A percentile compares a stretch with the other conserved stretches of the same genome.
Evolutionary conservation across 2,888 invertebrate genomes (phyloP).

Genomic region (Cryptocheilus praepositus): DNA sequence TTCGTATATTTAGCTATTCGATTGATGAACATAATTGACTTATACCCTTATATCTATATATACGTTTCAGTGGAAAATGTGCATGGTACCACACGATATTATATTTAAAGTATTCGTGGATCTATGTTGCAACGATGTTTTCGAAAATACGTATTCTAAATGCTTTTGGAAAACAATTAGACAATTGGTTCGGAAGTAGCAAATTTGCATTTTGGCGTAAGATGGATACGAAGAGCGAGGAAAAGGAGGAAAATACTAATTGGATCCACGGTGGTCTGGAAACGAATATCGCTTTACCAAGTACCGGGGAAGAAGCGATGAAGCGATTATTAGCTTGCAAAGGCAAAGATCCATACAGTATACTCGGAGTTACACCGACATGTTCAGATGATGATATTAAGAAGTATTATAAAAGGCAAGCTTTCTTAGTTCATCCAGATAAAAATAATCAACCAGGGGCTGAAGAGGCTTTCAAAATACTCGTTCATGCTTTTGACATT

Average conservation of each 20-base stretch:
- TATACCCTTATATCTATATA: constrained; percentile 16
- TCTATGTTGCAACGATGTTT: constrained; percentile 63
- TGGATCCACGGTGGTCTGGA: constrained; percentile 78
- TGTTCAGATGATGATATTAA: constrained; percentile 96
- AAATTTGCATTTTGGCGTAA: constrained; percentile 79
- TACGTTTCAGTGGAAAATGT: constrained; percentile 65
- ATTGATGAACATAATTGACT: constrained; percentile 1
- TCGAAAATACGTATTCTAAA: constrained; percentile 70
- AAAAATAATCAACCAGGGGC: constrained; percentile 97
- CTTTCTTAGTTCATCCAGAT: constrained; percentile 96
- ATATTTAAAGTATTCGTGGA: constrained; percentile 70
- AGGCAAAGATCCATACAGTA: constrained; percentile 97
- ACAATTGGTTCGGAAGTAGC: constrained; percentile 79
- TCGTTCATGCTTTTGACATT: constrained; percentile 95
- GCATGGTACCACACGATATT: constrained; percentile 69
- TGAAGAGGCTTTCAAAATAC: constrained; percentile 96
- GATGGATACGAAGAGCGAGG: constrained; percentile 74
- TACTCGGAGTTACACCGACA: constrained; percentile 90
- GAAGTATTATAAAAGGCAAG: constrained; percentile 94
- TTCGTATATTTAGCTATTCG: background rate
- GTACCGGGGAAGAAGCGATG: constrained; percentile 96
- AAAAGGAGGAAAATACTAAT: constrained; percentile 73
- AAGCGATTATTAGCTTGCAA: constrained; percentile 93
- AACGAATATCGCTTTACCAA: constrained; percentile 87
- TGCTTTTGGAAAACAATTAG: constrained; percentile 74